A percentile compares a stretch with the other conserved stretches of the same genome.
phyloP scores from a whole-genome alignment of 2,797 vertebrate species.

The Sylvilagus floridanus region DNA sequence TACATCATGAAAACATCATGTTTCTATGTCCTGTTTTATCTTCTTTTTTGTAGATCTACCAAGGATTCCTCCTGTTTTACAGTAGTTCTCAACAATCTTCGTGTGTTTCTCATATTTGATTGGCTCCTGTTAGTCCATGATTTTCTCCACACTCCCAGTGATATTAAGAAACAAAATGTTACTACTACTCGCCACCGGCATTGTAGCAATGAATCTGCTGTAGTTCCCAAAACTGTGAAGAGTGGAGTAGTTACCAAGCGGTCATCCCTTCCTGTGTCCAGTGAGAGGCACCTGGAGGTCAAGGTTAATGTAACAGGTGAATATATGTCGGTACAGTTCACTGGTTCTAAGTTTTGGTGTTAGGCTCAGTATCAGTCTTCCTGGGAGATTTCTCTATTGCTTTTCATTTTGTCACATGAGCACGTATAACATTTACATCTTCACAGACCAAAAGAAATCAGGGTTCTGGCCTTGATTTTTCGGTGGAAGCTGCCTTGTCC shows the following conservation, averaged over 20 bases:
- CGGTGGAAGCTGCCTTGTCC: neutral
- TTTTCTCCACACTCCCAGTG: slow-evolving; percentile 92
- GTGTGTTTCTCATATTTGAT: slow-evolving; percentile 98
- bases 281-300: slow-evolving; percentile 94
- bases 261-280: slow-evolving; percentile 92
- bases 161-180: slow-evolving; percentile 83
- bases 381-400: neutral
- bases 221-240: slow-evolving; percentile 96
- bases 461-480: neutral
- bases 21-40: neutral
- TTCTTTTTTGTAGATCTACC: slow-evolving; percentile 90
- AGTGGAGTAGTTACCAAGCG: slow-evolving; percentile 97
- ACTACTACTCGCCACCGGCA: slow-evolving; percentile 81
- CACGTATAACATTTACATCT: neutral
- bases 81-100: slow-evolving; percentile 96
- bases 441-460: neutral
- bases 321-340: neutral
- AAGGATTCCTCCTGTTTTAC: slow-evolving; percentile 97
- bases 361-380: neutral
- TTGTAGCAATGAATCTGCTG: slow-evolving; percentile 83
- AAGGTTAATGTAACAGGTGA: slow-evolving; percentile 98
- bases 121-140: slow-evolving; percentile 95
- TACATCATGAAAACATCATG: neutral
- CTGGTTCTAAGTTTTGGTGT: neutral
- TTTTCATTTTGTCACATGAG: neutral